Conservation (phyloP, 1,140 invertebrate species). For the Phocides pigmalion region DNA sequence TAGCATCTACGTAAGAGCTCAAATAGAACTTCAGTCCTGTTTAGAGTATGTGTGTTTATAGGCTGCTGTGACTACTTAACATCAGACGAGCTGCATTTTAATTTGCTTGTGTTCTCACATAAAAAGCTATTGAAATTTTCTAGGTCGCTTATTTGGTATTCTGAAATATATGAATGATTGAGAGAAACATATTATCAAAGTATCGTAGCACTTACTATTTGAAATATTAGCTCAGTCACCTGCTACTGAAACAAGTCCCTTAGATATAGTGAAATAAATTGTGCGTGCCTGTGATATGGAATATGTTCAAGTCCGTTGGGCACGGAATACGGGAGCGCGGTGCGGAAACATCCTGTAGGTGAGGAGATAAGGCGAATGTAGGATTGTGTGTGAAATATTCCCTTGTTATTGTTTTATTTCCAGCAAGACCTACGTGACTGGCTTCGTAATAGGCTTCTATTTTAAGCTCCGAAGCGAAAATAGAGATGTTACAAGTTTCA, state of each 20-base stretch:
- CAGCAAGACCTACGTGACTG: neutral
- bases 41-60: too few species aligned
- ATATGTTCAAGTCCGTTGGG: conserved; percentile 29
- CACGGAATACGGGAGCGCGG: conserved; percentile 14
- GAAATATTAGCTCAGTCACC: neutral
- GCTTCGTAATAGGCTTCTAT: neutral
- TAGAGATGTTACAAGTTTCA: neutral
- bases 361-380: conserved; percentile 24
- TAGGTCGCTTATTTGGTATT: too few species aligned
- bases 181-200: conserved; percentile 26
- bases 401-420: conserved; percentile 9
- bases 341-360: conserved; percentile 26
- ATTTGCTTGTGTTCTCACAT: too few species aligned
- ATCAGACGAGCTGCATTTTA: too few species aligned
- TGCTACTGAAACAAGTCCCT: conserved; percentile 25
- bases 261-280: conserved; percentile 39
- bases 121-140: too few species aligned
- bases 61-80: too few species aligned
- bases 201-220: neutral
- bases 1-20: too few species aligned
- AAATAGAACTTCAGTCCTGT: too few species aligned
- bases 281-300: conserved; percentile 39
- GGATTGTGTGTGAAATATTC: conserved; percentile 26
- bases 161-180: too few species aligned
- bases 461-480: neutral